Evolutionary conservation across 2,797 vertebrate species (phyloP).

Genomic region (Cyprinella venusta): DNA sequence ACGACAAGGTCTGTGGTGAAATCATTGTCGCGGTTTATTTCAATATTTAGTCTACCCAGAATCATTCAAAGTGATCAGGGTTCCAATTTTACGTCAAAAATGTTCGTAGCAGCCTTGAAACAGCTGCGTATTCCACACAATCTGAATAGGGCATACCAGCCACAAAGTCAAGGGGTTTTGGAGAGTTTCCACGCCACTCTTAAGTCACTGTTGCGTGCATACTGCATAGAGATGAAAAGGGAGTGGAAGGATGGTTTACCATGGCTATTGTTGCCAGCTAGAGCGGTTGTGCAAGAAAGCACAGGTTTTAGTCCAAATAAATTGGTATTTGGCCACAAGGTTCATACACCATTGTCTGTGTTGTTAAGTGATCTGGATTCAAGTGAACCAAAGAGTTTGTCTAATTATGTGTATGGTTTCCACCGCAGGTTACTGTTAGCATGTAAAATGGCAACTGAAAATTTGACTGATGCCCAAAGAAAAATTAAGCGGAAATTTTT

Average conservation of each 20-base stretch:
- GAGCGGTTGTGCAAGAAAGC: neutral
- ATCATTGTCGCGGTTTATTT: neutral
- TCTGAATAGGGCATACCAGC: constrained; percentile 10
- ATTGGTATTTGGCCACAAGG: neutral
- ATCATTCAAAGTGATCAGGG: constrained; percentile 22
- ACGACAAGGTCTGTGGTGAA: neutral
- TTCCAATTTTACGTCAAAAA: constrained; percentile 25
- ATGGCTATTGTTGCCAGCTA: neutral
- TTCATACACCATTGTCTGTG: neutral
- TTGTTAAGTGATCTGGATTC: neutral
- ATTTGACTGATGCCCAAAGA: no score
- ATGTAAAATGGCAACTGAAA: no score
- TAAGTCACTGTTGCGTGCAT: constrained; percentile 2
- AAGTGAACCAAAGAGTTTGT: no score
- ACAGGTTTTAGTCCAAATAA: neutral
- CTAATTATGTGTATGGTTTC: no score
- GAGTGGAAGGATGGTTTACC: constrained; percentile 3
- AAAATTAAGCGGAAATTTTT: no score
- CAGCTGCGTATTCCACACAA: constrained; percentile 33
- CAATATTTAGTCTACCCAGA: neutral
- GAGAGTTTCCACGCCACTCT: constrained; percentile 9
- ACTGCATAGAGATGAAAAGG: neutral
- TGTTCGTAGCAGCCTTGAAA: constrained; percentile 7
- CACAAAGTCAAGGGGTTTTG: constrained; percentile 13
- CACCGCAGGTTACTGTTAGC: no score